Evolutionary conservation across 2,113 vertebrate species (phyloP).

Genomic region (Festucalex cinctus): DNA sequence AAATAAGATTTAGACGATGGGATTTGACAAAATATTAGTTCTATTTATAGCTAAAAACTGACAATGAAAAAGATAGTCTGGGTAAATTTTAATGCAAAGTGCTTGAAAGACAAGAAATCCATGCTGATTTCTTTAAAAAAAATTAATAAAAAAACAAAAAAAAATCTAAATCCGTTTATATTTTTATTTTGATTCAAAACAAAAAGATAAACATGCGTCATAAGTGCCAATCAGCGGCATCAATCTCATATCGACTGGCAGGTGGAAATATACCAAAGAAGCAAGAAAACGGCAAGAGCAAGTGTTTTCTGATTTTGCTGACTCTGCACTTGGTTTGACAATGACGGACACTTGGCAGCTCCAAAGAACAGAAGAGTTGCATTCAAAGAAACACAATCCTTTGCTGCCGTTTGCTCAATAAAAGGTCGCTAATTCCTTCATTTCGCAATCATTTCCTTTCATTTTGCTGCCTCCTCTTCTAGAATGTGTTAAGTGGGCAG

Average conservation of each 20-base stretch:
- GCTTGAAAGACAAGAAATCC: no score
- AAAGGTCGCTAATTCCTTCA: conserved; percentile 1
- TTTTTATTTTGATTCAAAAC: no score
- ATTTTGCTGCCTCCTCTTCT: not conserved
- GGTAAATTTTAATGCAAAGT: no score
- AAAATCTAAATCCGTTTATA: no score
- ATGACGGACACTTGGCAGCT: not conserved
- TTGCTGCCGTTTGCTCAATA: not conserved
- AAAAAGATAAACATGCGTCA: no score
- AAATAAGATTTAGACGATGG: no score
- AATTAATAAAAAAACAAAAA: no score
- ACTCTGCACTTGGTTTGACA: conserved; percentile 13
- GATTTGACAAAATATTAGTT: no score
- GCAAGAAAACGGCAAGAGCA: not conserved
- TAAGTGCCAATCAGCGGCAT: no score
- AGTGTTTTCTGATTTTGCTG: conserved; percentile 17
- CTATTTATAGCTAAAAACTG: no score
- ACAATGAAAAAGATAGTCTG: no score
- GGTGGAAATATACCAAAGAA: conserved; percentile 15
- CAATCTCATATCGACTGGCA: not conserved
- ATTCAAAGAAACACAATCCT: conserved; percentile 4
- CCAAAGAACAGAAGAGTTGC: not conserved
- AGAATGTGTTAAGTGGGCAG: conserved; percentile 6
- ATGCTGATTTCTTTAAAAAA: no score
- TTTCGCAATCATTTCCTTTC: not conserved